Conservation (phyloP, 2,888 invertebrate species). For the Harpagoxenus sublaevis region DNA sequence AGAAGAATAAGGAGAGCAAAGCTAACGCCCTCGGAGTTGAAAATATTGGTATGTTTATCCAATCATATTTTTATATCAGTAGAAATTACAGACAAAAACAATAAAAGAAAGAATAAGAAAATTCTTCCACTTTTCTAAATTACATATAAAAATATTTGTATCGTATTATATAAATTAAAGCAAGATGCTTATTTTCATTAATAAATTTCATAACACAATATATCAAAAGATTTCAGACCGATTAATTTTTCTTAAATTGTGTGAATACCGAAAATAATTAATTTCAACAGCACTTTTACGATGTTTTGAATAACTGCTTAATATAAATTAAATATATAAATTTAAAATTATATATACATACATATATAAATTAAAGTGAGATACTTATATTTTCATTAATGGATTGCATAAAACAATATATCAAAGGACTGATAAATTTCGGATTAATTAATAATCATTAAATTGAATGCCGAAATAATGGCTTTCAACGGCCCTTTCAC, state of each 20-base stretch:
- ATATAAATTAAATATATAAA: neutral
- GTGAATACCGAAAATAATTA: neutral
- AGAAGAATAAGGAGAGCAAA: conserved; percentile 96
- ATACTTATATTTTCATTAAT: neutral
- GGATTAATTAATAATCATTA: conserved; percentile 15
- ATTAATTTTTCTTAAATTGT: conserved; percentile 22
- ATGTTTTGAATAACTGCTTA: conserved; percentile 1
- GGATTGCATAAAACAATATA: neutral
- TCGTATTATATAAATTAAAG: neutral
- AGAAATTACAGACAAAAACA: neutral
- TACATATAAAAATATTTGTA: neutral
- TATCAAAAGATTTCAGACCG: neutral
- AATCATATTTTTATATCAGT: neutral
- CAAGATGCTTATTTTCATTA: neutral
- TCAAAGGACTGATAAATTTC: neutral
- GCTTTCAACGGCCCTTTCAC: neutral
- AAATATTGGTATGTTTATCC: conserved; percentile 91
- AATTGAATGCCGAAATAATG: conserved; percentile 4
- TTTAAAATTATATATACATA: no score
- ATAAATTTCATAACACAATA: neutral
- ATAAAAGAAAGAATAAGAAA: neutral
- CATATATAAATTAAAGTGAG: neutral
- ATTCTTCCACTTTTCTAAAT: neutral
- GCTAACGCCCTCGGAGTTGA: conserved; percentile 97
- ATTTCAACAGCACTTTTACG: neutral